These are phyloP conservation scores for Thaleichthys pacificus DNA, from an alignment of 2,797 vertebrate species.

Conservation along the genomic window DNA sequence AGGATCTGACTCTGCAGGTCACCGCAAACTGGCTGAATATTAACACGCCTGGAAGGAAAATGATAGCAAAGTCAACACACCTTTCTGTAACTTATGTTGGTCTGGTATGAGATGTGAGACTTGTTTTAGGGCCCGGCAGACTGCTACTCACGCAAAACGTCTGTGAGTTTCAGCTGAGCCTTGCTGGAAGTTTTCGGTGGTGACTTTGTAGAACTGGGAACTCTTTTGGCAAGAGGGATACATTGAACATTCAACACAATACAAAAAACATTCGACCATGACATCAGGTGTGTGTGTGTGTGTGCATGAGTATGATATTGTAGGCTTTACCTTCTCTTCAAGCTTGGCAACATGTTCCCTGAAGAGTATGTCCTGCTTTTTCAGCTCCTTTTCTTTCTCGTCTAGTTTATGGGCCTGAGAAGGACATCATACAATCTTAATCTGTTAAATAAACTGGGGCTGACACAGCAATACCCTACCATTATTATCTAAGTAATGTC, in stretches of 20 bases:
- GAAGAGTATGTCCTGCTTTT: conserved; percentile 81
- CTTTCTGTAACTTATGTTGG: neutral
- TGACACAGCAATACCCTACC: neutral
- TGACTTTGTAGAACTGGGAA: conserved; percentile 85
- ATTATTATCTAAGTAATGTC: neutral
- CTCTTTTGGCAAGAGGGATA: conserved; percentile 67
- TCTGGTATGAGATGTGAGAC: neutral
- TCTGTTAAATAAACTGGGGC: neutral
- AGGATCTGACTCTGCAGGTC: conserved; percentile 89
- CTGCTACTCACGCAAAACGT: conserved; percentile 84
- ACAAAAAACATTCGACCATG: neutral
- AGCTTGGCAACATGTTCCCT: conserved; percentile 85
- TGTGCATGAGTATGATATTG: neutral
- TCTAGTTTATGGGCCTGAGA: conserved; percentile 87
- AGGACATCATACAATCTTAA: neutral
- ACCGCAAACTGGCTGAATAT: conserved; percentile 82
- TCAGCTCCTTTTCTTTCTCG: conserved; percentile 81
- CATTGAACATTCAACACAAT: neutral
- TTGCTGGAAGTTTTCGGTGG: conserved; percentile 85
- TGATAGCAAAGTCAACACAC: conserved; percentile 14
- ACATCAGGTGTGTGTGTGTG: neutral
- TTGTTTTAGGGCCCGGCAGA: too few species aligned
- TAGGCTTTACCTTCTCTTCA: conserved; percentile 79
- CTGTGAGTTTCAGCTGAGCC: conserved; percentile 84
- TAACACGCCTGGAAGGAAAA: conserved; percentile 72